phyloP scores from a whole-genome alignment of 2,888 invertebrate genomes.

The Oscheius sp. region DNA sequence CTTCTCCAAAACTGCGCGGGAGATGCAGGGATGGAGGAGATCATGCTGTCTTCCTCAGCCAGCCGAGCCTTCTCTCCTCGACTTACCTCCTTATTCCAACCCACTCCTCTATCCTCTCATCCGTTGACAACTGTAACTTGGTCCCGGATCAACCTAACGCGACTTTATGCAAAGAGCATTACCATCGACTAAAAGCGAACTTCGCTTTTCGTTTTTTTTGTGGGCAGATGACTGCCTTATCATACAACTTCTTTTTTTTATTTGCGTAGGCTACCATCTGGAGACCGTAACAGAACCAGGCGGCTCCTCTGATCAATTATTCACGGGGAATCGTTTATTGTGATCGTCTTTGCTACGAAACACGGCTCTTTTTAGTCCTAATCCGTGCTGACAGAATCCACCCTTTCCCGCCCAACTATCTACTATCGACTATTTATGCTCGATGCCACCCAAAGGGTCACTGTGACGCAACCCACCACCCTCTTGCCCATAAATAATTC shows the following conservation, averaged over 20 bases:
- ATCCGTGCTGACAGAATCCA: not conserved
- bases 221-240: not conserved
- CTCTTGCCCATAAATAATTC: constrained; percentile 11
- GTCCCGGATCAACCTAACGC: not conserved
- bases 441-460: too few relatives aligned
- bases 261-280: constrained; percentile 26
- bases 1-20: constrained; percentile 15
- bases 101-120: not conserved
- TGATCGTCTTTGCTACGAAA: not conserved
- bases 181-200: not conserved
- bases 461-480: constrained; percentile 19
- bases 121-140: too few relatives aligned
- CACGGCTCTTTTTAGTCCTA: not conserved
- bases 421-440: constrained; percentile 14
- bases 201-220: not conserved
- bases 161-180: too few relatives aligned
- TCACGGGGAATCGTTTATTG: not conserved
- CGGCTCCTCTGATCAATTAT: constrained; percentile 17
- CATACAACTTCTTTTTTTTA: constrained; percentile 1
- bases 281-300: constrained; percentile 20
- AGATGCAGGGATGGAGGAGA: not conserved
- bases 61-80: too few relatives aligned
- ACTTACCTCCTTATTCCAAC: not conserved
- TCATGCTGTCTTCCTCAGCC: too few relatives aligned
- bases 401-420: not conserved